Conservation (phyloP, 2,797 vertebrate species). For the Xerus rutilus region DNA sequence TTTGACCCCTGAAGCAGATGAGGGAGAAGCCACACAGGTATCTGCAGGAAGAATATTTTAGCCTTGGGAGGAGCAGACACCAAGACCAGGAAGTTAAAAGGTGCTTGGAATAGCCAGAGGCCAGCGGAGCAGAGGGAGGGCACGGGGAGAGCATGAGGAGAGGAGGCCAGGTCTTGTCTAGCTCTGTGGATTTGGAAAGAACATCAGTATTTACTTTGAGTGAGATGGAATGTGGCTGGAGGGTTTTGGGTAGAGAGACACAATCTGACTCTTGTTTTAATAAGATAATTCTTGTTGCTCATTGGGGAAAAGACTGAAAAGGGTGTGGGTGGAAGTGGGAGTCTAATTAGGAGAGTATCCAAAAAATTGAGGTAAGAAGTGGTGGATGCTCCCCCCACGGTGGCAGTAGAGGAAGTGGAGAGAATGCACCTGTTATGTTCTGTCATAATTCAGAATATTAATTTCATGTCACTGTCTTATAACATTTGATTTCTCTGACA, state of each 20-base stretch:
- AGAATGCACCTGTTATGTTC: not conserved
- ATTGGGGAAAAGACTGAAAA: not conserved
- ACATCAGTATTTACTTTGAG: not conserved
- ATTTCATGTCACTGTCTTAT: not conserved
- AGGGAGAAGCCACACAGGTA: not conserved
- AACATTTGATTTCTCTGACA: not conserved
- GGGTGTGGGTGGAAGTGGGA: not conserved
- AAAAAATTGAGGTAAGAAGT: not conserved
- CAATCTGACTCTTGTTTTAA: not conserved
- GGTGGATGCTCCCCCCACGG: not conserved
- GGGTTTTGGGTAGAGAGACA: not conserved
- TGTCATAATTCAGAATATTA: not conserved
- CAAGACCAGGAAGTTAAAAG: not conserved
- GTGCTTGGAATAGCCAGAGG: not conserved
- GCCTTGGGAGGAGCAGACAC: not conserved
- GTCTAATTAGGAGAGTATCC: not conserved
- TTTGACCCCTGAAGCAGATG: not conserved
- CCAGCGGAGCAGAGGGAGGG: not conserved
- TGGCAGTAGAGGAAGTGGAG: not conserved
- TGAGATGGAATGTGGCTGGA: not conserved
- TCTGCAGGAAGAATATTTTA: not conserved
- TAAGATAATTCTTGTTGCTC: not conserved
- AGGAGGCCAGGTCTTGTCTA: not conserved
- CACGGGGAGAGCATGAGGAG: accelerated
- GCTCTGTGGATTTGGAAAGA: not conserved